Evolutionary conservation across 1,140 invertebrate genomes (phyloP).

Genomic region (Drosophila erecta): DNA sequence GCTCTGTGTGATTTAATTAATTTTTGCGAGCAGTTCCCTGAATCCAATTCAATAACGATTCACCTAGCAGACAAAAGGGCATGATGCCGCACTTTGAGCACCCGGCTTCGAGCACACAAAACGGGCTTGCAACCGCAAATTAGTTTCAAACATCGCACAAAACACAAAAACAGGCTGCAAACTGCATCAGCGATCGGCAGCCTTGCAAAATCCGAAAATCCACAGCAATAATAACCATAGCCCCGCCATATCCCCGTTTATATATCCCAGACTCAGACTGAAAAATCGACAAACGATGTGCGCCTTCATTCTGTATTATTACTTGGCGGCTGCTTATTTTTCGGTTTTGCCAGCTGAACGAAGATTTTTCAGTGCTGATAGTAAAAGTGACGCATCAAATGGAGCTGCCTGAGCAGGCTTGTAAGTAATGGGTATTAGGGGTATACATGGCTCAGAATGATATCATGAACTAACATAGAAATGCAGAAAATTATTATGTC

Average conservation of each 20-base stretch:
- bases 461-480: no score
- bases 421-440: background rate
- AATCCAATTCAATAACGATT: conserved; percentile 54
- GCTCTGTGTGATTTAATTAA: conserved; percentile 51
- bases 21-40: conserved; percentile 56
- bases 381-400: conserved; percentile 77
- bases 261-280: conserved; percentile 8
- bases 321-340: conserved; percentile 9
- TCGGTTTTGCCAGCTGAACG: conserved; percentile 4
- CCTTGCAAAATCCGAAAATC: conserved; percentile 70
- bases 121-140: conserved; percentile 75
- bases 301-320: conserved; percentile 55
- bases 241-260: conserved; percentile 23
- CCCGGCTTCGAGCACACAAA: conserved; percentile 26
- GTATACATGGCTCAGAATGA: background rate
- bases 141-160: conserved; percentile 77
- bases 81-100: conserved; percentile 73
- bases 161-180: conserved; percentile 34
- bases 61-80: conserved; percentile 69
- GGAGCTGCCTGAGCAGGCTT: conserved; percentile 28
- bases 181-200: conserved; percentile 51
- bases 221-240: conserved; percentile 58
- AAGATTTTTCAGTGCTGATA: conserved; percentile 68
- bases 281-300: conserved; percentile 68
- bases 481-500: no score